Conservation (phyloP, 2,797 vertebrate species). For the Sebastes itinus region DNA sequence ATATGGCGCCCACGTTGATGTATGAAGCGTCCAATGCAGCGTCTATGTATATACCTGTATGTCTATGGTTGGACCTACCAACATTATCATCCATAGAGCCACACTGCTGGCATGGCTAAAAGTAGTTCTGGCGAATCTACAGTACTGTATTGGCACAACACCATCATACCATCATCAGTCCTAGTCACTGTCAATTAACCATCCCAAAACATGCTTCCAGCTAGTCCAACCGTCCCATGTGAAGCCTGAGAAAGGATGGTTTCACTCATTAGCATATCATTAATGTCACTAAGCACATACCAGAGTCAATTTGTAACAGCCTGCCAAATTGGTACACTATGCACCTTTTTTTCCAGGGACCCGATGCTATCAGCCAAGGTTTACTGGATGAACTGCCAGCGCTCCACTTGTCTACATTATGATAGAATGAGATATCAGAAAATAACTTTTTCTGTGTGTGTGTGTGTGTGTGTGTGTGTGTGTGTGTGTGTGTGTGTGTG, state of each 20-base stretch:
- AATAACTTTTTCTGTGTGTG: constrained; percentile 16
- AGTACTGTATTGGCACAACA: neutral
- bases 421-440: constrained; percentile 66
- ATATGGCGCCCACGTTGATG: too few relatives aligned
- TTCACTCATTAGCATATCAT: constrained; percentile 55
- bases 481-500: constrained; percentile 7
- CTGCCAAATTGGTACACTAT: constrained; percentile 39
- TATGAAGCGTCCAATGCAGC: too few relatives aligned
- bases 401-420: constrained; percentile 47
- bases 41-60: too few relatives aligned
- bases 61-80: neutral
- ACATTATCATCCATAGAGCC: neutral
- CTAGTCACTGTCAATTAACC: neutral
- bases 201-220: neutral
- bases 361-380: constrained; percentile 36
- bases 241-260: neutral
- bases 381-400: constrained; percentile 52
- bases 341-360: constrained; percentile 31
- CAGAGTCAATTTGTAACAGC: constrained; percentile 52
- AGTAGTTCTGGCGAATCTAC: neutral
- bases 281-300: constrained; percentile 46
- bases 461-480: constrained; percentile 10
- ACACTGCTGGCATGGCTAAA: neutral
- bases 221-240: neutral
- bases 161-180: neutral